Conservation (phyloP, 2,113 vertebrate species). For the Propithecus coquereli region DNA sequence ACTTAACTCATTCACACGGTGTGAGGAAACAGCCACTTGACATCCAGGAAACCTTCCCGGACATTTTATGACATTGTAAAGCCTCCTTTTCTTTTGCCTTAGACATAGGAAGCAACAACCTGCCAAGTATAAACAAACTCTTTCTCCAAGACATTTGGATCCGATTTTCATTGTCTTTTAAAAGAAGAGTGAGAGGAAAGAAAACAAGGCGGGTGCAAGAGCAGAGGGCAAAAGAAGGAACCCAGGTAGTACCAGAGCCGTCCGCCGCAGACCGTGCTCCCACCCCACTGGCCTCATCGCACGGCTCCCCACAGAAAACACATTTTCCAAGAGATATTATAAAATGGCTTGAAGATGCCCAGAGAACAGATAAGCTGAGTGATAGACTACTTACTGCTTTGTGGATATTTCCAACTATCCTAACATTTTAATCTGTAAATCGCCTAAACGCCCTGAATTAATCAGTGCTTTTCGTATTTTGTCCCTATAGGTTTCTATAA, state of each 20-base stretch:
- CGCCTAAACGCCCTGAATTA: background rate
- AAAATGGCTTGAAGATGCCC: background rate
- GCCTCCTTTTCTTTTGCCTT: conserved; percentile 21
- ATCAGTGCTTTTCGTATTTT: background rate
- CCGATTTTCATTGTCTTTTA: conserved; percentile 2
- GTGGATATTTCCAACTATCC: background rate
- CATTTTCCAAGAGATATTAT: background rate
- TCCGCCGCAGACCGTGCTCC: no score
- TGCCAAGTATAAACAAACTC: conserved; percentile 9
- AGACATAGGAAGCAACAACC: background rate
- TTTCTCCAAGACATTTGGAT: background rate
- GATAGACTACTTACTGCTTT: background rate
- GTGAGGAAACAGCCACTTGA: conserved; percentile 30
- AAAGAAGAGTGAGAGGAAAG: background rate
- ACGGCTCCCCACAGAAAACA: background rate
- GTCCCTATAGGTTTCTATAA: background rate
- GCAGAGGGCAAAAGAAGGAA: background rate
- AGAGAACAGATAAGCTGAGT: background rate
- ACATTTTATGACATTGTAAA: conserved; percentile 28
- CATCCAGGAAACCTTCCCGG: conserved; percentile 8
- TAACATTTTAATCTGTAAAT: background rate
- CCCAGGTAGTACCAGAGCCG: background rate
- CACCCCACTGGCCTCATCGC: background rate
- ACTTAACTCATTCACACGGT: conserved; percentile 10
- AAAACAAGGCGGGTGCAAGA: background rate